Base-by-base conservation (phyloP, 2,888 invertebrate genomes). In the Philereme vetulata region DNA sequence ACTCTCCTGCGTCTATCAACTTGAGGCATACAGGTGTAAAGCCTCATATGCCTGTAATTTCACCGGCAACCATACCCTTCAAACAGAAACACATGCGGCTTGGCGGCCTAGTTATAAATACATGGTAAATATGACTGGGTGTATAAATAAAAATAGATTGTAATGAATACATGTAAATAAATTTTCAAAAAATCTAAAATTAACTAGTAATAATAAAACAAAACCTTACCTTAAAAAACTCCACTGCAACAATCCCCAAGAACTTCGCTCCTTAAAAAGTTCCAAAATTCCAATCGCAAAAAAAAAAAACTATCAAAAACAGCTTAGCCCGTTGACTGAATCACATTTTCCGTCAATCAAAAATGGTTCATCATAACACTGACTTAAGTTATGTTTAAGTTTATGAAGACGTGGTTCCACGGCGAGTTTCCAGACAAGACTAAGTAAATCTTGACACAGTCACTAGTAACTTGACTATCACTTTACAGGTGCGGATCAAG, bases 301-400 rank as follows among this genome's bases (percentile, higher is more conserved):
- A 75, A 70, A 56, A 68, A 75, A 71, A 72, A 50, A 44, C 42
- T 51, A 60, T 67, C 46, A 70, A 70, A 61, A 75, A 68, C 74
- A 70, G 72, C 70, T 75, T 48, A 69, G 70, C 72, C 78, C 78
- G 78, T 80, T 77, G 89, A 88, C 84, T 85, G 89, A 89, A 88
- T 88, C 89, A 90, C 90, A 90, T 90, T 90, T 90, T 90, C 85
- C 82, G 71, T 80, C 72, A 71, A 78, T 80, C 79, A 88, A 90
- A 90, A 89, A 90, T 90, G 89, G 88, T 86, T 87, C 90, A 87
- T 86, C 83, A 72, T 73, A 69, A 67, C 70, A 72, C 70, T 51
- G 61, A 71, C 51, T 68, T 55, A 50, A 57, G 53, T 48, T 42
- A 44, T 56, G 49, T 38, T 4, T 38, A 6, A 38, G 38, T 38